Percentiles rank a stretch among this genome's conserved stretches.
These are phyloP conservation scores for Microctonus brassicae DNA, from an alignment of 2,888 invertebrate genomes.

Conservation along the genomic window DNA sequence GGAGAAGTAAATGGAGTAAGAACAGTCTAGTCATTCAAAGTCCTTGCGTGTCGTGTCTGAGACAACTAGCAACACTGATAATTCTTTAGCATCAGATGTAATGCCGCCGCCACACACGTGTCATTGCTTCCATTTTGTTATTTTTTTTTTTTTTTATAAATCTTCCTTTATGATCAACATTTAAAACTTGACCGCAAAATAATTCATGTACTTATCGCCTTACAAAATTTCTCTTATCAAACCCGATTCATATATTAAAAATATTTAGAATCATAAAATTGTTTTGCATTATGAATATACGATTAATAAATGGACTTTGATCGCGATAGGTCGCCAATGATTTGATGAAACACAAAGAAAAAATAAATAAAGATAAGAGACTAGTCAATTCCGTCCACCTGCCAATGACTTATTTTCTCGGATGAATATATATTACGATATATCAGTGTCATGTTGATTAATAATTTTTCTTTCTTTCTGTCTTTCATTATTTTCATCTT, in stretches of 20 bases:
- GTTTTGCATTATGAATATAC: background rate
- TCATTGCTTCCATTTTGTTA: background rate
- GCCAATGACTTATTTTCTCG: slow-evolving; percentile 43
- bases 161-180: background rate
- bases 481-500: slow-evolving; percentile 22
- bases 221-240: background rate
- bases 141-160: background rate
- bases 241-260: background rate
- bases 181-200: background rate
- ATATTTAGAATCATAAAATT: background rate
- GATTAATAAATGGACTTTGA: background rate
- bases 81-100: slow-evolving; percentile 28
- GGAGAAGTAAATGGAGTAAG: slow-evolving; percentile 3
- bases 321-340: background rate
- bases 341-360: background rate
- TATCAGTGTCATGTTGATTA: slow-evolving; percentile 29
- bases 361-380: slow-evolving; percentile 17
- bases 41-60: slow-evolving; percentile 22
- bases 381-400: slow-evolving; percentile 39
- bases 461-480: slow-evolving; percentile 19
- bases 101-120: background rate
- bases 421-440: slow-evolving; percentile 11
- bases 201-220: background rate
- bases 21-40: slow-evolving; percentile 17
- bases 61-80: slow-evolving; percentile 7